Conservation (phyloP, 2,113 vertebrate genomes). For the Aplodontia rufa region DNA sequence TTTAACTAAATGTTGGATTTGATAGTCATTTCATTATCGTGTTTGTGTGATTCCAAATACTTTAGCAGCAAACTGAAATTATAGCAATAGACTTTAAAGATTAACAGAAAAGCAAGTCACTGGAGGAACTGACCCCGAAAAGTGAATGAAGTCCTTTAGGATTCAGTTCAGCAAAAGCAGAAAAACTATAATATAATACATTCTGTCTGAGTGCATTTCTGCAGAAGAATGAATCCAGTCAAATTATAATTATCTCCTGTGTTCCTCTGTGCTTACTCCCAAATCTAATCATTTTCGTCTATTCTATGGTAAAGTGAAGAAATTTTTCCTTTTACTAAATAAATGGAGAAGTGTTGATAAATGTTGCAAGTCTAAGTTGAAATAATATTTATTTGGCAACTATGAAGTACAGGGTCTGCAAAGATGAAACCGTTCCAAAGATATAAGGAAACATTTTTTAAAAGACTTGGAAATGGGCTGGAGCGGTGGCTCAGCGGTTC, state of each 20-base stretch:
- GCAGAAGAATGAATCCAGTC: constrained; percentile 40
- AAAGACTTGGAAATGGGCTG: too few relatives aligned
- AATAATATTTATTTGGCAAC: constrained; percentile 45
- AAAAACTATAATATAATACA: background rate
- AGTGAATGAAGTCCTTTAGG: background rate
- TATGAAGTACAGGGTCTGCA: background rate
- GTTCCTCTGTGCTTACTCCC: background rate
- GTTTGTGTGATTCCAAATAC: background rate
- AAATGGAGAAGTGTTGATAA: constrained; percentile 21
- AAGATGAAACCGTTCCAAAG: background rate
- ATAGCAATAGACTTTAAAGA: background rate
- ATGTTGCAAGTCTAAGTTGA: constrained; percentile 34
- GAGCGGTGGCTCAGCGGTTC: too few relatives aligned
- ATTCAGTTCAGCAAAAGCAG: constrained; percentile 36
- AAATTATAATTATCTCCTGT: background rate
- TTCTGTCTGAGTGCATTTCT: background rate
- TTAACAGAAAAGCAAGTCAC: constrained; percentile 57
- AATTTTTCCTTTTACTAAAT: constrained; percentile 33
- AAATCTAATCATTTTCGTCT: constrained; percentile 35
- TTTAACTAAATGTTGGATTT: constrained; percentile 15
- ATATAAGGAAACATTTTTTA: background rate
- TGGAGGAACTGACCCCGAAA: constrained; percentile 57
- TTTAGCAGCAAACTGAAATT: background rate
- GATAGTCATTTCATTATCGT: background rate
- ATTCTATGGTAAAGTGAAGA: background rate